phyloP scores from a whole-genome alignment of 2,888 invertebrate species.

The Meta bourneti region DNA sequence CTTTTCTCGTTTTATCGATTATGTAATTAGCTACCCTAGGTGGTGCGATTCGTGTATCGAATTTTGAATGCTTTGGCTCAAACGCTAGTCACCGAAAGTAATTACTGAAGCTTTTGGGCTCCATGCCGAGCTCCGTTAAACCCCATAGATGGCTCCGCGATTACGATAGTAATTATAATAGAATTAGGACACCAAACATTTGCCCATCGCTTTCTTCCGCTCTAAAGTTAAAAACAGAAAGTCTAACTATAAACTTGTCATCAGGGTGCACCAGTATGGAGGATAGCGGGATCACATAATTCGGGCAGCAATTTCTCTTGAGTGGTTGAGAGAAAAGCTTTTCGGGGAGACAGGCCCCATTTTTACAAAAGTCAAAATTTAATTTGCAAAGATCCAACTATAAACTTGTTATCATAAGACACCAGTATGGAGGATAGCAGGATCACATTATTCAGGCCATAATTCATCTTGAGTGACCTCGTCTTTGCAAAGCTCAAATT shows the following conservation, averaged over 20 bases:
- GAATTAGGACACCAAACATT: constrained; percentile 72
- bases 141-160: constrained; percentile 57
- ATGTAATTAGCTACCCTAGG: constrained; percentile 74
- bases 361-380: neutral
- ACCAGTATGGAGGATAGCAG: too few species aligned
- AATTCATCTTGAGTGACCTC: too few species aligned
- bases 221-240: constrained; percentile 44
- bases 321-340: too few species aligned
- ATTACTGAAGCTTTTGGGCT: constrained; percentile 65
- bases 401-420: too few species aligned
- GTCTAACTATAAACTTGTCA: constrained; percentile 21
- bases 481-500: neutral
- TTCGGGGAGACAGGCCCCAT: neutral
- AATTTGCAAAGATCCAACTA: neutral
- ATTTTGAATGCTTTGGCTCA: constrained; percentile 74
- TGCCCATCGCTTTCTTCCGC: constrained; percentile 28
- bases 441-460: too few species aligned
- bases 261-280: neutral
- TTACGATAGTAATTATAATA: constrained; percentile 74
- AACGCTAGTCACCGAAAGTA: constrained; percentile 71
- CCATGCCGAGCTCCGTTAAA: constrained; percentile 54
- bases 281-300: too few species aligned
- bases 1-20: constrained; percentile 75
- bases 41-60: constrained; percentile 73
- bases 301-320: too few species aligned